A percentile compares a stretch with the other conserved stretches of the same genome.
These are phyloP conservation scores for Stenotaenia linearis DNA, from an alignment of 2,888 invertebrate species.

Conservation along the genomic window DNA sequence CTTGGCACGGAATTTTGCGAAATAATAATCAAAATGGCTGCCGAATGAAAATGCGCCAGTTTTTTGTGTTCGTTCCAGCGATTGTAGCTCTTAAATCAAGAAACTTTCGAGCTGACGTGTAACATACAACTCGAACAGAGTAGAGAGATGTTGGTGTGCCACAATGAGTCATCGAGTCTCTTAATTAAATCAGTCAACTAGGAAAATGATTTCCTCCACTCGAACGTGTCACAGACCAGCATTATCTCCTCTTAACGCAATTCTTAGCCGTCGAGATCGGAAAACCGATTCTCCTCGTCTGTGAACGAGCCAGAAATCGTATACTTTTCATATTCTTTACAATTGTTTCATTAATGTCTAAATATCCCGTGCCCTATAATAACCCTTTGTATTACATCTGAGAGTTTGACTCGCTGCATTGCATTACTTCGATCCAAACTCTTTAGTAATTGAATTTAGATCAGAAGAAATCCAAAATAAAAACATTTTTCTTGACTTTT, in stretches of 20 bases:
- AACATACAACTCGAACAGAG: background rate
- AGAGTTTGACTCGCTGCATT: background rate
- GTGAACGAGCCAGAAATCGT: too few species aligned
- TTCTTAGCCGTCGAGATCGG: background rate
- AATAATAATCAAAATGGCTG: background rate
- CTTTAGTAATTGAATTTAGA: background rate
- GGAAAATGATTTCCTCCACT: slow-evolving; percentile 15
- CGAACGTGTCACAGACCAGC: background rate
- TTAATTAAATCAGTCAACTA: slow-evolving; percentile 11
- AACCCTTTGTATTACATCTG: too few species aligned
- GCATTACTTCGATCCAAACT: background rate
- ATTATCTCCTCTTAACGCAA: background rate
- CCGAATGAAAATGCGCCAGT: background rate
- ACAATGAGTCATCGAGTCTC: slow-evolving; percentile 15
- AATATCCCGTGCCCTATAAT: too few species aligned
- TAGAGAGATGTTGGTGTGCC: background rate
- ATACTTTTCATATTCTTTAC: too few species aligned
- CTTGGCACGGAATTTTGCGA: background rate
- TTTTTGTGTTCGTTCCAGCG: background rate
- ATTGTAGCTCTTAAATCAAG: background rate
- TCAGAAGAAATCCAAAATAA: background rate
- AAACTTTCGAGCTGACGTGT: background rate
- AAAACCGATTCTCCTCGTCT: background rate
- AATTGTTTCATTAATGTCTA: too few species aligned
- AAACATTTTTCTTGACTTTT: background rate